Percentiles rank a stretch among this genome's conserved stretches.
Conservation (phyloP, 2,797 vertebrate species). For the Acropternis orthonyx region DNA sequence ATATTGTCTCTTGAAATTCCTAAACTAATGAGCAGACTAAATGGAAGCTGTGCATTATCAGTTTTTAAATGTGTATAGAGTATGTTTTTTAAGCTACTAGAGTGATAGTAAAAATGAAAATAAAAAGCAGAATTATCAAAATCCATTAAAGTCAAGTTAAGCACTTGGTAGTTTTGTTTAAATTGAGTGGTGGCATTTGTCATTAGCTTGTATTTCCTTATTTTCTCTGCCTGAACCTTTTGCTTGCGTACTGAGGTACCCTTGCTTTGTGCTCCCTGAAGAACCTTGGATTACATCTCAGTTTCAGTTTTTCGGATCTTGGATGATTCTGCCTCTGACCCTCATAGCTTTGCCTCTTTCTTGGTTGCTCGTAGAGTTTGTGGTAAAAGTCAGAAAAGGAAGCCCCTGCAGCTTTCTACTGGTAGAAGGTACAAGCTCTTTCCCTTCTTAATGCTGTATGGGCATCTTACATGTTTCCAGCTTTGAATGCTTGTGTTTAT, state of each 20-base stretch:
- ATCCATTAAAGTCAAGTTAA: not conserved
- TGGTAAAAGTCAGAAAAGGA: not conserved
- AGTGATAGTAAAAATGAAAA: not conserved
- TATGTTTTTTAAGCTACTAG: not conserved
- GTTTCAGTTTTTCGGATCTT: not conserved
- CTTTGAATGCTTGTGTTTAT: conserved; percentile 10
- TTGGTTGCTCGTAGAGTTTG: not conserved
- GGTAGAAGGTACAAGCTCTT: not conserved
- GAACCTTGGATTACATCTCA: not conserved
- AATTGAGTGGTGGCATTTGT: not conserved
- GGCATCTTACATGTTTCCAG: not conserved
- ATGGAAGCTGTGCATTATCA: not conserved
- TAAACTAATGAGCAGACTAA: not conserved
- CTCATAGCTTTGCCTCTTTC: not conserved
- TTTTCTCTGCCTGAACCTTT: not conserved
- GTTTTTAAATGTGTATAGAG: not conserved
- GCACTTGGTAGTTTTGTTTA: not conserved
- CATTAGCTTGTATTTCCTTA: not conserved
- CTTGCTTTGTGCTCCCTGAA: not conserved
- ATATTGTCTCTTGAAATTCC: not conserved
- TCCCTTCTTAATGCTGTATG: not conserved
- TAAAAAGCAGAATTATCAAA: not conserved
- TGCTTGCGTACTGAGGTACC: not conserved
- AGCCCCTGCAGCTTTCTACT: not conserved
- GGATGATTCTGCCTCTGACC: not conserved